These are phyloP conservation scores for Microtus oregoni DNA, from an alignment of 2,113 vertebrate genomes.

Conservation along the genomic window DNA sequence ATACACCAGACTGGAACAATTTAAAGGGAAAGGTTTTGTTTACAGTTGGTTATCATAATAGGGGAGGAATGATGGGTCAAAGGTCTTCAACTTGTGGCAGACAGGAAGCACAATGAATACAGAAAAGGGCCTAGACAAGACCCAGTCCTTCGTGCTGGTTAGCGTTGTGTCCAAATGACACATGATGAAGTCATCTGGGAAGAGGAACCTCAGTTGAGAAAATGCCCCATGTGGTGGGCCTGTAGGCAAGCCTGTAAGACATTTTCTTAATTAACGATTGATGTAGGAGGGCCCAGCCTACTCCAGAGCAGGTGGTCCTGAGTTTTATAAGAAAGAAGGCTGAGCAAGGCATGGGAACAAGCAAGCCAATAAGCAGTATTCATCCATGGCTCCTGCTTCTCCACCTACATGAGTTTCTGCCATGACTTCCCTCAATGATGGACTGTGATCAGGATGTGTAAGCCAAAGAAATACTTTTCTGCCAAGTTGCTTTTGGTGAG, in stretches of 20 bases:
- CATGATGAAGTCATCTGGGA: neutral
- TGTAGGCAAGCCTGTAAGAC: neutral
- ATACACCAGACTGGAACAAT: neutral
- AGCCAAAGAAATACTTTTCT: neutral
- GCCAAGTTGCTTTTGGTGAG: neutral
- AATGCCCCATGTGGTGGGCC: neutral
- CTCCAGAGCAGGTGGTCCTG: neutral
- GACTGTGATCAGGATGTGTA: neutral
- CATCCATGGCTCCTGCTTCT: neutral
- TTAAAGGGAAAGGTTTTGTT: neutral
- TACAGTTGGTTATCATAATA: neutral
- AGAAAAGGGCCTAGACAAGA: neutral
- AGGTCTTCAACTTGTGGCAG: neutral
- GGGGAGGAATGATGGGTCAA: neutral
- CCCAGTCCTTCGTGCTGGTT: neutral
- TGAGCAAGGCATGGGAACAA: neutral
- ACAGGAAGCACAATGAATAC: neutral
- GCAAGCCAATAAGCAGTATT: neutral
- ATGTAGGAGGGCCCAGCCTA: neutral
- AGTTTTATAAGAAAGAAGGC: neutral
- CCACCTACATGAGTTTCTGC: neutral
- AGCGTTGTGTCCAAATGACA: neutral
- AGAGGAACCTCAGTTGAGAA: too few species aligned
- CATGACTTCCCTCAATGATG: neutral
- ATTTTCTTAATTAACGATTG: neutral